Base-by-base conservation (phyloP, 92 coral and sea anemone species). In the Phenganax stokvisi region DNA sequence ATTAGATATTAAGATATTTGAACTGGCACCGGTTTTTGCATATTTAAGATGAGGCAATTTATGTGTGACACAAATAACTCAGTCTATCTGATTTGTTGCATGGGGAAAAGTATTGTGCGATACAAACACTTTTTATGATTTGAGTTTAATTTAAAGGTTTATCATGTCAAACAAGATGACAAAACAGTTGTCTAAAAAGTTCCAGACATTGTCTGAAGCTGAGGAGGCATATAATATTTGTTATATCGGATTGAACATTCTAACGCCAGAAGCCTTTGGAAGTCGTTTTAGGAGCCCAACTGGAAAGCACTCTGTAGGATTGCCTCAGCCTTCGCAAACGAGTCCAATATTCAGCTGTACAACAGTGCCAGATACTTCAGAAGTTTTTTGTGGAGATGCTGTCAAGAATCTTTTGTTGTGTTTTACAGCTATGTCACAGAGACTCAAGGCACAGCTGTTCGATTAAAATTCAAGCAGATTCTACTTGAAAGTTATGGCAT, bases 301-400 rank as follows among this genome's bases (percentile, higher is more conserved):
- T n/a, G n/a, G n/a, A n/a, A 15, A 59, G 11, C 13, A 71, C 55
- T 71, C 76, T 56, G 10, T 20, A 3, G 28, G 52, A 17, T 56
- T 72, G n/a, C 61, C 29, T 16, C 55, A 71, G 51, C 51, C 55
- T 31, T 71, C 55, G 51, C 31, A 31, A 56, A 7, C 51, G 31
- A 71, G 31, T 56, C 76, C 76, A 3, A 71, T 71, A 10, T 71
- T 71, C 76, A 71, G 15, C n/a, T 71, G 76, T 71, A 31, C 76
- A 10, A 54, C 76, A 71, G 7, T 31, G 31, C 8, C 31, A 71
- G n/a, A 25, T 8, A 54, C 31, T 51, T 11, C 8, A 69, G 51
- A 51, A 10, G 57, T 29, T 12, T 37, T 15, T 5, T 60, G n/a
- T n/a, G 54, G 27, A 28, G 3, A 11, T 68, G 20, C 29, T 9